Percentiles rank a stretch among this genome's conserved stretches.
Conservation (phyloP, 1,140 invertebrate genomes). For the Mamestra configurata region DNA sequence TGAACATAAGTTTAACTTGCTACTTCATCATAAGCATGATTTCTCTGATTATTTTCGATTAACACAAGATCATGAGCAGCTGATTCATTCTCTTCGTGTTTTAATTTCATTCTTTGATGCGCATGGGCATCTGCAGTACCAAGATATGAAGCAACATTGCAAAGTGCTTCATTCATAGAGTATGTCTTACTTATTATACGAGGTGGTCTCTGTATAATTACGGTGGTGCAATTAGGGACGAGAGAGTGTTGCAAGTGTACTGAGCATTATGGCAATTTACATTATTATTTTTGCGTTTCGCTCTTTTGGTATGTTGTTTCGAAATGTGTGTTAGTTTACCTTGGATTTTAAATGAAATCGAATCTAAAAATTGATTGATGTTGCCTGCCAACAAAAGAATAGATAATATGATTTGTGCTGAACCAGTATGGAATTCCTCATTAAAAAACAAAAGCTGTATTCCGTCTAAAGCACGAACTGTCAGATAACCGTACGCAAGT, state of each 20-base stretch:
- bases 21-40: neutral
- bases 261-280: constrained; percentile 41
- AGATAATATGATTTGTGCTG: neutral
- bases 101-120: constrained; percentile 23
- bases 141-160: constrained; percentile 11
- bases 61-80: neutral
- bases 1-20: neutral
- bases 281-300: constrained; percentile 7
- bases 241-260: constrained; percentile 41
- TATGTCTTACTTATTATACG: constrained; percentile 1
- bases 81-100: constrained; percentile 4
- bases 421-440: constrained; percentile 4
- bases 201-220: constrained; percentile 44
- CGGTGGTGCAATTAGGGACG: constrained; percentile 51
- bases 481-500: constrained; percentile 18
- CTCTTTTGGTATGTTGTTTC: constrained; percentile 7
- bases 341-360: neutral
- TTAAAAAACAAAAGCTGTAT: constrained; percentile 11
- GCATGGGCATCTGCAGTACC: neutral
- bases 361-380: neutral
- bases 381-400: neutral
- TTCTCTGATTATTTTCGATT: neutral
- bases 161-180: constrained; percentile 18
- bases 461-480: neutral
- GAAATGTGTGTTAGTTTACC: constrained; percentile 1